Conservation (phyloP, 2,113 vertebrate species). For the Cariama cristata region DNA sequence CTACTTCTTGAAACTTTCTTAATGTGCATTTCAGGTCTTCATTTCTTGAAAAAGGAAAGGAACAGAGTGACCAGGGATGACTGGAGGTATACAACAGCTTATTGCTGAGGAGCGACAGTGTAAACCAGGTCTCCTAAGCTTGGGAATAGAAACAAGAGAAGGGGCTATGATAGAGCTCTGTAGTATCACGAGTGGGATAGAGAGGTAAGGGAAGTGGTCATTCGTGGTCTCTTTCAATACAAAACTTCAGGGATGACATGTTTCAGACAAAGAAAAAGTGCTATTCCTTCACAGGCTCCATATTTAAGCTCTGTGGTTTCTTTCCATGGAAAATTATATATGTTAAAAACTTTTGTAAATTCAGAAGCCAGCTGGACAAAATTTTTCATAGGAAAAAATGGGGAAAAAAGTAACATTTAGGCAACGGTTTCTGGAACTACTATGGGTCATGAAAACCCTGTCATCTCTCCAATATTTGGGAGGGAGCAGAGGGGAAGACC, state of each 20-base stretch:
- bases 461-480: background rate
- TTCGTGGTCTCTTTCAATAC: background rate
- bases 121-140: background rate
- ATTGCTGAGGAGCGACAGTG: background rate
- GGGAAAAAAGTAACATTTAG: background rate
- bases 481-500: accelerated
- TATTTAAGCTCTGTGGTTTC: background rate
- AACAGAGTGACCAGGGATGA: background rate
- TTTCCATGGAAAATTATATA: background rate
- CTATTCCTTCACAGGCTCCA: background rate
- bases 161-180: background rate
- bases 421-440: background rate
- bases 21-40: background rate
- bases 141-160: background rate
- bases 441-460: background rate
- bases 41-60: background rate
- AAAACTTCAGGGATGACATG: background rate
- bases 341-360: background rate
- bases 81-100: background rate
- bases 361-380: background rate
- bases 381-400: background rate
- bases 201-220: background rate
- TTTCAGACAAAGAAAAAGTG: background rate
- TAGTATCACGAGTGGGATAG: background rate
- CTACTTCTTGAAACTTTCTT: background rate